phyloP scores from a whole-genome alignment of 1,140 invertebrate genomes.

The Apolygus lucorum region DNA sequence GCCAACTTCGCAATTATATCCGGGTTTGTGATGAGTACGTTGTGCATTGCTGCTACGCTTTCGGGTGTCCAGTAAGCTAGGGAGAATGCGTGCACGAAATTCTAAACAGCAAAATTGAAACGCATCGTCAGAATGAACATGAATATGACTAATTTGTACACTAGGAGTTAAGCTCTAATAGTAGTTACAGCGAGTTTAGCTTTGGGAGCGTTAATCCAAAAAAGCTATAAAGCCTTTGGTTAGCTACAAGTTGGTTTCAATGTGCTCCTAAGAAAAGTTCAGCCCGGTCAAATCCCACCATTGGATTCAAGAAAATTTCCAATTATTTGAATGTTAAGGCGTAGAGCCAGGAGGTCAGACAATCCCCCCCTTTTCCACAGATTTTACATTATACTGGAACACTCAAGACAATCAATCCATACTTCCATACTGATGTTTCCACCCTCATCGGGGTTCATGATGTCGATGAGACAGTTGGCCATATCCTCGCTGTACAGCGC shows the following conservation, averaged over 20 bases:
- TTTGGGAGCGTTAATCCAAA: not conserved
- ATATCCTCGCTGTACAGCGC: constrained; percentile 19
- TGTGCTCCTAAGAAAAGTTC: too few relatives aligned
- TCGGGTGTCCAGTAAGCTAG: constrained; percentile 18
- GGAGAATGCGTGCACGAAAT: constrained; percentile 22
- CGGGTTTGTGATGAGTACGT: constrained; percentile 4
- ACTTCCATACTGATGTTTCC: constrained; percentile 18
- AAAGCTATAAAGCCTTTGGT: too few relatives aligned
- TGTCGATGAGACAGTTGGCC: constrained; percentile 8
- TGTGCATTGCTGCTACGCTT: constrained; percentile 19
- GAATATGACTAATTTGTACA: not conserved
- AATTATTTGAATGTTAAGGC: too few relatives aligned
- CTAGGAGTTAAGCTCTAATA: not conserved
- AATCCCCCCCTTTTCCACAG: too few relatives aligned
- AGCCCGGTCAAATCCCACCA: too few relatives aligned
- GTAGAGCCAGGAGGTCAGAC: too few relatives aligned
- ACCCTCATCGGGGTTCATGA: constrained; percentile 17
- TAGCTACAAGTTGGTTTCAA: too few relatives aligned
- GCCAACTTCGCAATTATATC: constrained; percentile 3
- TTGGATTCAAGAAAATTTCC: too few relatives aligned
- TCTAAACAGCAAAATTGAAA: not conserved
- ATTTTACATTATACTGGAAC: too few relatives aligned
- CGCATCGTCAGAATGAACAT: not conserved
- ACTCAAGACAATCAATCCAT: not conserved
- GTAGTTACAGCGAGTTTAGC: too few relatives aligned